Percentiles rank a stretch among this genome's conserved stretches.
Conservation (phyloP, 2,113 vertebrate genomes). For the Melospiza georgiana region DNA sequence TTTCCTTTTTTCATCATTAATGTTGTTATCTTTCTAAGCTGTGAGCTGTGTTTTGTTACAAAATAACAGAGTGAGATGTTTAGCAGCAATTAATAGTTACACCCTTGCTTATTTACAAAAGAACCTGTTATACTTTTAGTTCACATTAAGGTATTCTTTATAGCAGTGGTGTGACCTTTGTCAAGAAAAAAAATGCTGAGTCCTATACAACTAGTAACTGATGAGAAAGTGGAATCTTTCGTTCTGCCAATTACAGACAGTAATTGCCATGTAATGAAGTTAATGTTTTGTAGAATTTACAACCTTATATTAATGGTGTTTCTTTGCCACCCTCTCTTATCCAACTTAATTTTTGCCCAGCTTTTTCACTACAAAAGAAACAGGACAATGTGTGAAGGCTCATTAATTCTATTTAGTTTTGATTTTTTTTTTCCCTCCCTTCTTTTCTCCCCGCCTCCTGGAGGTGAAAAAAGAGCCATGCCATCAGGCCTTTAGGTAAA, state of each 20-base stretch:
- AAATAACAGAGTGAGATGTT: background rate
- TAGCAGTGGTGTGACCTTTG: constrained; percentile 83
- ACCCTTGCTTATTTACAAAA: constrained; percentile 11
- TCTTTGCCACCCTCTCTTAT: constrained; percentile 67
- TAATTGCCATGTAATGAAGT: constrained; percentile 92
- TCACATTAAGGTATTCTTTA: constrained; percentile 51
- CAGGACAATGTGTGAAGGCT: constrained; percentile 81
- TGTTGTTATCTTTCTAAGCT: background rate
- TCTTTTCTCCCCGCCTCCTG: constrained; percentile 62
- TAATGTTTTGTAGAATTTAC: constrained; percentile 93
- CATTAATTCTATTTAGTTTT: constrained; percentile 83
- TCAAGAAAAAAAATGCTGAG: constrained; percentile 79
- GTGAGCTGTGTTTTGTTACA: background rate
- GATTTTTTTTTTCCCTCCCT: constrained; percentile 67
- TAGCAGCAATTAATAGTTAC: constrained; percentile 56
- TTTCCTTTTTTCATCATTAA: background rate
- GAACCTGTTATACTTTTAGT: constrained; percentile 30
- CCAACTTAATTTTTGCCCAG: constrained; percentile 70
- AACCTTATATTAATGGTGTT: constrained; percentile 78
- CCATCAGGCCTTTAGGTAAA: constrained; percentile 70
- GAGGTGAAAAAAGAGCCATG: constrained; percentile 80
- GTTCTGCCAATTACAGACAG: constrained; percentile 80
- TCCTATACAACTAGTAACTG: constrained; percentile 73
- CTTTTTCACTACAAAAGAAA: constrained; percentile 79
- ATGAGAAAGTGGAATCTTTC: constrained; percentile 80